These are phyloP conservation scores for Cyclopterus lumpus DNA, from an alignment of 2,797 vertebrate genomes.

Conservation along the genomic window DNA sequence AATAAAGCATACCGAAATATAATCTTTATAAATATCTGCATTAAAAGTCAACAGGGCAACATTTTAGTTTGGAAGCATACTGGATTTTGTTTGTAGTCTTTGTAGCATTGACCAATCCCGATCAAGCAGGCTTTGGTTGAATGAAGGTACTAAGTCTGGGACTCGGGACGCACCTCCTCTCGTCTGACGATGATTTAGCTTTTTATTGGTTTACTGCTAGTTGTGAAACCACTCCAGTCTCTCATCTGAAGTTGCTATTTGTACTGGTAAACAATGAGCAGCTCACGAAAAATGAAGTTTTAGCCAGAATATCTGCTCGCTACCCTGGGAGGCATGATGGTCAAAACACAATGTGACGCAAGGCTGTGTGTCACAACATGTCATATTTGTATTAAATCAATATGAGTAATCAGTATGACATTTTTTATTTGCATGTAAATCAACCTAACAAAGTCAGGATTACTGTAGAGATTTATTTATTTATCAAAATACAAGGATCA, in stretches of 20 bases:
- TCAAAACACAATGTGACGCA: slow-evolving; percentile 25
- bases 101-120: too few relatives aligned
- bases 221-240: neutral
- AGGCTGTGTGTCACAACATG: neutral
- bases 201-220: neutral
- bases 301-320: neutral
- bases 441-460: slow-evolving; percentile 57
- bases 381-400: slow-evolving; percentile 47
- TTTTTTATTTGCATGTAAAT: slow-evolving; percentile 54
- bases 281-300: neutral
- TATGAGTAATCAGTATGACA: slow-evolving; percentile 21
- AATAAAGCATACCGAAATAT: neutral
- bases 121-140: too few relatives aligned
- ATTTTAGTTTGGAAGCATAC: too few relatives aligned
- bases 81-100: too few relatives aligned
- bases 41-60: too few relatives aligned
- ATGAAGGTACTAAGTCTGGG: too few relatives aligned
- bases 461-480: slow-evolving; percentile 59
- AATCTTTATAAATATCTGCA: too few relatives aligned
- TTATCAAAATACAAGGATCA: slow-evolving; percentile 45
- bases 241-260: neutral
- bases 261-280: neutral
- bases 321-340: neutral
- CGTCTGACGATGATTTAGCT: neutral
- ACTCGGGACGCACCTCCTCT: neutral